Evolutionary conservation across 92 coral and sea anemone species (phyloP), one percentile per base, ranked within the genome.

Genomic region (Hydrozoanthus gracilis): DNA sequence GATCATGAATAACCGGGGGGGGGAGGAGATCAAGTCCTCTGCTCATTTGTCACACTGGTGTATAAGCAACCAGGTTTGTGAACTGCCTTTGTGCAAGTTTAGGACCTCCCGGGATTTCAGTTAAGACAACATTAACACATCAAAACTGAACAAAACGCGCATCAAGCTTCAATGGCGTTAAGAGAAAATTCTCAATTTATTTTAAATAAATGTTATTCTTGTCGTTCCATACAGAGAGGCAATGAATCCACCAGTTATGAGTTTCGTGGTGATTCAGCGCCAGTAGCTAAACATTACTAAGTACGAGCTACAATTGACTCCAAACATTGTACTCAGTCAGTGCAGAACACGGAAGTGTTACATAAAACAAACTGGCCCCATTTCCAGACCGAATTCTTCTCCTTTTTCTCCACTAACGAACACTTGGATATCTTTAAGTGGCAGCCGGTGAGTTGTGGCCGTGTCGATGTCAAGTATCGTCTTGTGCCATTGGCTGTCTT

Each of bases 311-410:
- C 39, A 27, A 27, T 27, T 27, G 39, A 27, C 39, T 27, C 39
- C 39, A 27, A 27, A 27, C 39, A 27, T 27, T 27, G 39, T 27
- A 27, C 2, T 27, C 39, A 27, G 39, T 27, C 39, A 27, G 39
- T 27, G 39, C 39, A 27, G 39, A 17, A 58, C 44, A 17, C 13
- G 27, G 27, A 66, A 47, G 2, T 83, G 78, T 87, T 64, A 93
- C 89, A 93, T 86, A 87, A 93, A 93, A 86, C 96, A 93, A 77
- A 88, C 96, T 5, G 96, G 92, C 76, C 96, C 91, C 62, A 91
- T 88, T 83, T 93, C 93, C 66, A 93, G 88, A 80, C 96, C 96
- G 76, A 93, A 93, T 54, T 93, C 93, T 79, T 88, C 96, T 60
- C 52, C 89, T n/a, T 52, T 51, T 35, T 88, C 93, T 27, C 92